Base-by-base conservation (phyloP, 2,113 vertebrate genomes). In the Passer montanus region DNA sequence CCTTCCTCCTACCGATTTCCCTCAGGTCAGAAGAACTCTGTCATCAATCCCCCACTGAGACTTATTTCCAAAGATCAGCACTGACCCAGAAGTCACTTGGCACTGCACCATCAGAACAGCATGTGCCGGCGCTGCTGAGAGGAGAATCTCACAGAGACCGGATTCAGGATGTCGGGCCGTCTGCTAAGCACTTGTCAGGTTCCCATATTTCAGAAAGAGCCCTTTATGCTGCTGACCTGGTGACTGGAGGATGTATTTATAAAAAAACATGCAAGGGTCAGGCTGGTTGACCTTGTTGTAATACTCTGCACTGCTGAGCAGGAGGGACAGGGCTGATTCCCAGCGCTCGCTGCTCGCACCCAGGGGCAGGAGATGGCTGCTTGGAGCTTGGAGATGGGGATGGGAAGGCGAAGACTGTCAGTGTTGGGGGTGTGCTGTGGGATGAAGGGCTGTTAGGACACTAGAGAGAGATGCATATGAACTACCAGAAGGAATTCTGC, bases 11-110 rank as follows among this genome's bases (percentile, higher is more conserved):
- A 92, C 93, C 47, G 76, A 90, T 94, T 94, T 94, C 94, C 95
- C 94, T 97, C 91, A 93, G 95, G 95, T 97, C 94, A 97, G 88
- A 95, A 96, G 94, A 92, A 86, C 91, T 95, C 94, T 97, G 95
- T 96, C 95, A 97, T 97, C 96, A 97, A 74, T 93, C 95, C 94
- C 89, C 92, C 89, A 95, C 95, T 94, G 96, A 94, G 96, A 95
- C 94, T 97, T 97, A 96, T 96, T 97, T 97, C 94, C 97, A 96
- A 97, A 97, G 96, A 96, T 97, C 96, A 96, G 94, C 96, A 94
- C 91, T 96, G 97, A 97, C 95, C 96, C 96, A 97, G 95, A 95
- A 97, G 93, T 95, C 94, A 94, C 93, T 95, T 97, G 94, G 94
- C 97, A 96, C 89, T 0, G 26, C 73, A 93, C 93, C 96, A 93